Conservation (phyloP, 2,113 vertebrate species). For the Pycnonotus jocosus region DNA sequence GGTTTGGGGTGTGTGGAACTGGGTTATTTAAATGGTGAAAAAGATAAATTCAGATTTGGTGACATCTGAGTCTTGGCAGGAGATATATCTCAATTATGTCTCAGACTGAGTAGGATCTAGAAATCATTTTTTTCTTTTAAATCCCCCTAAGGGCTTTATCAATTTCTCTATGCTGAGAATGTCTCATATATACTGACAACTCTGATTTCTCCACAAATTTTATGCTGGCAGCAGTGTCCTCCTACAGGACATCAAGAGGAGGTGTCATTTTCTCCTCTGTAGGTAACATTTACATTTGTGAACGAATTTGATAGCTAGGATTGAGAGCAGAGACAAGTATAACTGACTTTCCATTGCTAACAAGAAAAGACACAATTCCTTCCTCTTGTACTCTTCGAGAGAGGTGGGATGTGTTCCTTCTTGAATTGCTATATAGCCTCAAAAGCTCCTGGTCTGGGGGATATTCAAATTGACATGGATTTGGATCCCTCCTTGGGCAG, state of each 20-base stretch:
- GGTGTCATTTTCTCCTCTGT: background rate
- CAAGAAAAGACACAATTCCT: background rate
- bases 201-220: background rate
- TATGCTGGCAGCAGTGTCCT: background rate
- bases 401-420: background rate
- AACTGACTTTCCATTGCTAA: background rate
- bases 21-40: background rate
- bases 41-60: background rate
- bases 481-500: background rate
- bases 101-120: background rate
- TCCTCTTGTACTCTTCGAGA: background rate
- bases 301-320: background rate
- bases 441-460: background rate
- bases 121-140: background rate
- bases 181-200: background rate
- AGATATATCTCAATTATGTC: background rate
- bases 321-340: background rate
- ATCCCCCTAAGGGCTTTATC: background rate
- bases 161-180: background rate
- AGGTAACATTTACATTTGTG: background rate
- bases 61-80: background rate
- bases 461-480: background rate
- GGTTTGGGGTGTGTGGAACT: background rate
- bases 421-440: background rate
- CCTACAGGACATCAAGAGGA: background rate